These are phyloP conservation scores for Anas flavirostris DNA, from an alignment of 2,797 vertebrate genomes.

Conservation along the genomic window DNA sequence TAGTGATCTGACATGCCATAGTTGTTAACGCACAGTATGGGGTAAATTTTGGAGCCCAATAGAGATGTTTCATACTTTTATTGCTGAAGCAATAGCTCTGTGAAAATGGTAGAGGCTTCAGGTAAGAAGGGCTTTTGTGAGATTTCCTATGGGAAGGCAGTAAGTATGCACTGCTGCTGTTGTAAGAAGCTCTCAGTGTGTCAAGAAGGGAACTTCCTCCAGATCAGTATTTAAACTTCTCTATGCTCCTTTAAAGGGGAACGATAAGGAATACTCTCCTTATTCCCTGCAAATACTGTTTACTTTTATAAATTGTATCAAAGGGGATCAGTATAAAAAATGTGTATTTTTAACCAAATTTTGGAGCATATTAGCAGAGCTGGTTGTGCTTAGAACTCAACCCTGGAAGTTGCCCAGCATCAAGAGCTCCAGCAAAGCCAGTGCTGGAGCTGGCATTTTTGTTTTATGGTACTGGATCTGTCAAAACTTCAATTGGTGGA, in stretches of 20 bases:
- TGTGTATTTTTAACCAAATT: fast-evolving
- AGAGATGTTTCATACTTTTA: background rate
- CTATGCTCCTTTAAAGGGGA: background rate
- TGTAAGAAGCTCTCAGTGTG: background rate
- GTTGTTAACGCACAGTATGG: background rate
- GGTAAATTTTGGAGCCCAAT: background rate
- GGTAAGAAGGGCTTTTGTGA: background rate
- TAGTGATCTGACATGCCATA: background rate
- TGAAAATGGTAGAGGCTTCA: background rate
- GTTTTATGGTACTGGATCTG: background rate
- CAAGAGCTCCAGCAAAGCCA: background rate
- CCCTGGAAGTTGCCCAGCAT: background rate
- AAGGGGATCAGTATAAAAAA: background rate
- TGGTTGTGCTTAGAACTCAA: fast-evolving
- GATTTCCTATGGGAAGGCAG: background rate
- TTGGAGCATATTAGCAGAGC: background rate
- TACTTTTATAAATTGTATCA: background rate
- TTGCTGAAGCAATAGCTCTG: background rate
- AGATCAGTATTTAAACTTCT: background rate
- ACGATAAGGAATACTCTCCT: background rate
- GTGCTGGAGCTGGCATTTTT: background rate
- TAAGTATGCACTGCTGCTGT: fast-evolving
- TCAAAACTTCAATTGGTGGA: background rate
- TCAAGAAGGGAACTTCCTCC: background rate
- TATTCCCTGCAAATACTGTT: background rate